phyloP scores from a whole-genome alignment of 2,888 invertebrate species.

The Elgonia sp. region DNA sequence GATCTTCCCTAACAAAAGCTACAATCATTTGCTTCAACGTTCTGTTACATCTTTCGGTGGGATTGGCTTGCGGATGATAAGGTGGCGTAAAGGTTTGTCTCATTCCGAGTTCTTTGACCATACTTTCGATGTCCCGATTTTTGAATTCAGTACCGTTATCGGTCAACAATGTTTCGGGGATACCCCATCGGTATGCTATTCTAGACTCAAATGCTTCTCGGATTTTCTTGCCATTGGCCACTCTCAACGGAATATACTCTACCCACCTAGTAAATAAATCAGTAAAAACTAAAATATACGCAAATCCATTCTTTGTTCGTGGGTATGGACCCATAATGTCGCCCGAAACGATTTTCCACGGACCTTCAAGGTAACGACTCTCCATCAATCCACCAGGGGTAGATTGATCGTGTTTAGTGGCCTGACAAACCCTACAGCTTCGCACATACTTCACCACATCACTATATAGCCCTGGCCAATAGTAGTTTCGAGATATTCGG shows the following conservation, averaged over 20 bases:
- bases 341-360: not conserved
- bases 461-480: not conserved
- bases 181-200: not conserved
- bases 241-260: constrained; percentile 8
- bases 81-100: not conserved
- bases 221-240: not conserved
- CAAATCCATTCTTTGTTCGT: not conserved
- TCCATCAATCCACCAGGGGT: not conserved
- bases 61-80: not conserved
- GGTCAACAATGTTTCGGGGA: not conserved
- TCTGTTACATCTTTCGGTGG: not conserved
- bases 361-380: not conserved
- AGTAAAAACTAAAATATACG: not conserved
- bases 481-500: not conserved
- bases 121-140: constrained; percentile 1
- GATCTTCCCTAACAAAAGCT: not conserved
- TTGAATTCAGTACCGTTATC: constrained; percentile 8
- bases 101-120: not conserved
- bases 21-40: not conserved
- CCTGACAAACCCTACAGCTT: not conserved
- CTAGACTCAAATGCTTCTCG: not conserved
- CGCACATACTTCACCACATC: constrained; percentile 6
- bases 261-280: constrained; percentile 5
- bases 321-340: constrained; percentile 16
- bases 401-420: no score